Evolutionary conservation across 2,888 invertebrate genomes (phyloP), one percentile per base, ranked within the genome.

Genomic region (Stenoptilia bipunctidactyla): DNA sequence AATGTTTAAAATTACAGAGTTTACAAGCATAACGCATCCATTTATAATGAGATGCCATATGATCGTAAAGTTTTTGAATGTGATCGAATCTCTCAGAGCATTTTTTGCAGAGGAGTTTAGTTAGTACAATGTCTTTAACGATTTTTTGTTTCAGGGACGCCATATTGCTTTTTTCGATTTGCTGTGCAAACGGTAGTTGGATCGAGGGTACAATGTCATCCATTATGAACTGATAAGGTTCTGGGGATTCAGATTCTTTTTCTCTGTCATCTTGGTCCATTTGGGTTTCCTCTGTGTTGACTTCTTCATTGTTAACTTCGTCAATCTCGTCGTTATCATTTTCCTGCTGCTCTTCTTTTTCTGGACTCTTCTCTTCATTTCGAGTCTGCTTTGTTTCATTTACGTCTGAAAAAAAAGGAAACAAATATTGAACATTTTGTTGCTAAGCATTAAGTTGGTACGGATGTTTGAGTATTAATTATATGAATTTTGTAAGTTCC

Each of bases 21-120:
- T 88, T 90, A 58, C 94, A 94, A 41, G 90, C 89, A 59, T 89
- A 94, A 15, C 92, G 86, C 53, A 89, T 86, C 89, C 91, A 90
- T 44, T 89, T 88, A 43, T 90, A 86, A 58, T 92, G 92, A 2
- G 54, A 54, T 0, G 90, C 88, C 69, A 89, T 87, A 52, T 92
- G 92, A 36, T 72, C 66, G 15, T 87, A 74, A 4, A 91, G 58
- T 48, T 87, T 85, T 38, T 77, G 71, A 12, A 84, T 56, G 15
- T 83, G 77, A 1, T 68, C 58, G 53, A 84, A 87, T 47, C 68
- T 79, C 10, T 56, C 56, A 33, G 83, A 73, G 54, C 89, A 89
- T 38, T 79, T 74, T 47, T 84, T 75, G 56, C 89, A 89, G 6
- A 65, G 55, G 1, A 86, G 53, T 42, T 65, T 74, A 5, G 59